Conservation (phyloP, 2,888 invertebrate genomes). For the Acrobeloides nanus region DNA sequence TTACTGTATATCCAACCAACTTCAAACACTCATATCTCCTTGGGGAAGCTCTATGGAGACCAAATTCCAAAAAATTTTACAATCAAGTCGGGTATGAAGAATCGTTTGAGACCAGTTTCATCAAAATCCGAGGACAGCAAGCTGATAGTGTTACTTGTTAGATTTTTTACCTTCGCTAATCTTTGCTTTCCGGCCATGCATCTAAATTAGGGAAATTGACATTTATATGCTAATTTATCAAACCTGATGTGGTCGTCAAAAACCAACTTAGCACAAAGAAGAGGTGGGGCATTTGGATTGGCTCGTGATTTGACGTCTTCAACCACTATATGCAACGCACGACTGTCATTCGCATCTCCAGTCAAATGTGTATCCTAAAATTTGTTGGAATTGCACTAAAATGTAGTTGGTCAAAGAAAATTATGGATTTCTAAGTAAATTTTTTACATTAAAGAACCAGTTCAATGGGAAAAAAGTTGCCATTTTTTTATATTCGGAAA, state of each 20-base stretch:
- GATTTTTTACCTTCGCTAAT: constrained; percentile 57
- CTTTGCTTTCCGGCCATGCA: constrained; percentile 98
- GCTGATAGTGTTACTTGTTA: too few species aligned
- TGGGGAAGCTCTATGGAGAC: too few species aligned
- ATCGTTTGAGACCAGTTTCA: too few species aligned
- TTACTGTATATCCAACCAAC: too few species aligned
- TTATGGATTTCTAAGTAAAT: neutral
- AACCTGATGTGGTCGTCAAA: constrained; percentile 98
- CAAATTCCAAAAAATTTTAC: too few species aligned
- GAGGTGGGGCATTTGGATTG: constrained; percentile 15
- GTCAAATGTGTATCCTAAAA: constrained; percentile 82
- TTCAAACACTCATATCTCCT: too few species aligned
- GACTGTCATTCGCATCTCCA: constrained; percentile 90
- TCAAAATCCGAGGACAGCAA: too few species aligned
- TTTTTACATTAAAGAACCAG: neutral
- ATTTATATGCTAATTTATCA: too few species aligned
- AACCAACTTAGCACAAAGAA: constrained; percentile 77
- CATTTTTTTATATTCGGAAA: too few species aligned
- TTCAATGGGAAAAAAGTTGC: too few species aligned
- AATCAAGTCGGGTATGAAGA: too few species aligned
- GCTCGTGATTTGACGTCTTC: constrained; percentile 28
- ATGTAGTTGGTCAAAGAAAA: neutral
- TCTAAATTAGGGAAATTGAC: too few species aligned
- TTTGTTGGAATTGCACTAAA: neutral
- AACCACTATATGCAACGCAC: constrained; percentile 73